These are phyloP conservation scores for Ariopsis seemanni DNA, from an alignment of 2,113 vertebrate genomes.

Conservation along the genomic window DNA sequence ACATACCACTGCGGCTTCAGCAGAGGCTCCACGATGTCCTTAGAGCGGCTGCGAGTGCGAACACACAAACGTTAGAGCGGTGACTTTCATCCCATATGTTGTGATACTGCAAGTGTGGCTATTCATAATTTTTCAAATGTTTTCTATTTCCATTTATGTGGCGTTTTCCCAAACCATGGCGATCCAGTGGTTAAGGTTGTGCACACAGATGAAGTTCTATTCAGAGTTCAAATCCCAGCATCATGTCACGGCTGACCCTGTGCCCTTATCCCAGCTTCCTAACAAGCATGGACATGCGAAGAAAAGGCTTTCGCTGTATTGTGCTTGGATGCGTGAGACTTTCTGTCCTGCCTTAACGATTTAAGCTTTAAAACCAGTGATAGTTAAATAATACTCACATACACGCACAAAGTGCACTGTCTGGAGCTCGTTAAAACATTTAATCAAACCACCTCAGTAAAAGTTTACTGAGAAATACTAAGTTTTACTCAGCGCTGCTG, in stretches of 20 bases:
- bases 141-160: no score
- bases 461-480: background rate
- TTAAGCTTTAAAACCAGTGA: background rate
- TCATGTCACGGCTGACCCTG: background rate
- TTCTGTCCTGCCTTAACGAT: no score
- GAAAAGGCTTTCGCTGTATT: no score
- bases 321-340: no score
- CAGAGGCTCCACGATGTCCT: conserved; percentile 89
- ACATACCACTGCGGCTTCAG: conserved; percentile 92
- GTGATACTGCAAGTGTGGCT: background rate
- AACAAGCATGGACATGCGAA: no score
- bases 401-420: background rate
- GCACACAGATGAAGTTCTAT: background rate
- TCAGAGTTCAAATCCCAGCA: background rate
- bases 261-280: no score
- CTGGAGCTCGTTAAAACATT: no score
- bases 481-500: background rate
- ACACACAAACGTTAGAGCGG: background rate
- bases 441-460: background rate
- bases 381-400: background rate
- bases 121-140: background rate
- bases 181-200: background rate
- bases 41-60: conserved; percentile 79
- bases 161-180: no score
- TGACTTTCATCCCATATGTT: background rate